phyloP scores from a whole-genome alignment of 1,140 invertebrate genomes.

The Zaprionus ghesquierei region DNA sequence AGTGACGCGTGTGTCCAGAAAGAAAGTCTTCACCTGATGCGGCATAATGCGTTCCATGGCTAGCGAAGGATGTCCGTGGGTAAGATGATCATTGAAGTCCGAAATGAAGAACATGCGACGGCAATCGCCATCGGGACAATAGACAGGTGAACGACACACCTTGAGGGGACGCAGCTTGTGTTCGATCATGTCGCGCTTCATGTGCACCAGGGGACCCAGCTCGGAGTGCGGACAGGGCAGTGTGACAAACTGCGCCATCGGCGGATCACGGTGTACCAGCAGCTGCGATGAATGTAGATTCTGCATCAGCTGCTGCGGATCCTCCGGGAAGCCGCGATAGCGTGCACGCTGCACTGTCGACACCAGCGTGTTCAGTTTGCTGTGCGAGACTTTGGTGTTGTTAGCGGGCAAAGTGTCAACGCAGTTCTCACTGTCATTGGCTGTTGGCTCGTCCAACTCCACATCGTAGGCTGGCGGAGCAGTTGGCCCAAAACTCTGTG shows the following conservation, averaged over 20 bases:
- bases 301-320: constrained; percentile 26
- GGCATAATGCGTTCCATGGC: constrained; percentile 53
- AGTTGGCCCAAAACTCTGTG: neutral
- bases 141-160: constrained; percentile 43
- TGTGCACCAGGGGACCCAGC: neutral
- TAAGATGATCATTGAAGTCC: constrained; percentile 60
- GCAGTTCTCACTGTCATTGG: neutral
- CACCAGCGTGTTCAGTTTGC: constrained; percentile 1
- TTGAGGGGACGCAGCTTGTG: neutral
- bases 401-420: neutral
- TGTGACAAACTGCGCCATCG: constrained; percentile 28
- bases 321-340: neutral
- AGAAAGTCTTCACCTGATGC: constrained; percentile 58
- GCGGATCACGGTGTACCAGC: neutral
- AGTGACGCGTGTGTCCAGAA: constrained; percentile 42
- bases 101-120: constrained; percentile 50
- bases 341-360: constrained; percentile 43
- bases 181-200: constrained; percentile 1
- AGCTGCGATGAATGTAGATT: neutral
- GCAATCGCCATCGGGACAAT: constrained; percentile 59
- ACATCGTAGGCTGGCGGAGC: neutral
- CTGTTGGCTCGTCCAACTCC: neutral
- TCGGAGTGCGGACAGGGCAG: constrained; percentile 23
- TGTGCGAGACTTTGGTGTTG: neutral
- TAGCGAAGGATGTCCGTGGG: constrained; percentile 47